Conservation (phyloP, 2,113 vertebrate genomes). For the Pseudorectes ferrugineus region DNA sequence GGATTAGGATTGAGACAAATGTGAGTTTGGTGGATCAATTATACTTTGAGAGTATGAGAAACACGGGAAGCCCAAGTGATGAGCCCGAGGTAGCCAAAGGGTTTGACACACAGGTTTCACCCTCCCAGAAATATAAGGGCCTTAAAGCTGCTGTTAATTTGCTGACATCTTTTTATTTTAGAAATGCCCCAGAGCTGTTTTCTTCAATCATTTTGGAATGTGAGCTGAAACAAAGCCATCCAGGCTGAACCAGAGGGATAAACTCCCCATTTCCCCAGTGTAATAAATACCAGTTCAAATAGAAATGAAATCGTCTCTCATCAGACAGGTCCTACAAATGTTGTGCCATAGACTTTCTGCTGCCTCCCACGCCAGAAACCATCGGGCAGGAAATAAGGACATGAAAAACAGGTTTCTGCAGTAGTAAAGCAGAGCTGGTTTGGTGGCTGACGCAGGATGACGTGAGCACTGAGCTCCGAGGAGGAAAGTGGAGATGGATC, state of each 20-base stretch:
- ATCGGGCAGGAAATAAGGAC: background rate
- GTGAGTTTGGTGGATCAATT: background rate
- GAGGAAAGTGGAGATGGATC: background rate
- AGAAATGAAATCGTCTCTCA: background rate
- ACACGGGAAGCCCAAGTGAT: background rate
- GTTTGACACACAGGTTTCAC: background rate
- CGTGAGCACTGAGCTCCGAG: background rate
- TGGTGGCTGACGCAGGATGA: conserved; percentile 18
- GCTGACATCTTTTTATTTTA: background rate
- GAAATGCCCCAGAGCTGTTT: background rate
- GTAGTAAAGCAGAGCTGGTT: background rate
- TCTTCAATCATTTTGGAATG: background rate
- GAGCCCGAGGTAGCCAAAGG: background rate
- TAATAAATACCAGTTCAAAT: background rate
- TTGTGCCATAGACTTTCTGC: background rate
- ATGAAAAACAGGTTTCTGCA: background rate
- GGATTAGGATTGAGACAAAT: background rate
- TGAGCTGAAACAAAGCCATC: background rate
- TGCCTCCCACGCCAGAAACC: background rate
- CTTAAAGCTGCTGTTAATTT: background rate
- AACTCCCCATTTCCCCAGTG: background rate
- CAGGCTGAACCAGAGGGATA: background rate
- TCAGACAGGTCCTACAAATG: background rate
- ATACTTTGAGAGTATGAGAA: background rate
- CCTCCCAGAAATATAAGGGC: background rate